Conservation (phyloP, 2,888 invertebrate species). For the Neocrepidodera transversa region DNA sequence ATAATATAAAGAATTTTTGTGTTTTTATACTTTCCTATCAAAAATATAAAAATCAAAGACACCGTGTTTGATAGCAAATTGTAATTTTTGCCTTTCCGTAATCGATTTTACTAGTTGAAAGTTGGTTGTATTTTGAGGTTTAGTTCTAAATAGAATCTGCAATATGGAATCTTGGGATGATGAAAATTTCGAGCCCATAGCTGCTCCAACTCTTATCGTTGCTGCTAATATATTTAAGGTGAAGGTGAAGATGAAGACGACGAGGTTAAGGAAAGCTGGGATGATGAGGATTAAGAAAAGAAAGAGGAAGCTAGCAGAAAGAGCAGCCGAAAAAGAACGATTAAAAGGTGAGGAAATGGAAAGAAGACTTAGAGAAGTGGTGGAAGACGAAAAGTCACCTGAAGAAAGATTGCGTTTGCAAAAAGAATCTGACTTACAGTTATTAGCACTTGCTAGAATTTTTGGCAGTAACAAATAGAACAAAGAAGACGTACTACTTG, state of each 20-base stretch:
- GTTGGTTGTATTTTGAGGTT: slow-evolving; percentile 43
- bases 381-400: slow-evolving; percentile 72
- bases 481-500: slow-evolving; percentile 59
- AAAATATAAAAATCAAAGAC: slow-evolving; percentile 46
- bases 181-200: slow-evolving; percentile 71
- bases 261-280: slow-evolving; percentile 92
- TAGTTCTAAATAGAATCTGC: slow-evolving; percentile 44
- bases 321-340: too few species aligned
- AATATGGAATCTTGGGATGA: slow-evolving; percentile 65
- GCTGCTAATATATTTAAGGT: slow-evolving; percentile 75
- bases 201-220: slow-evolving; percentile 65
- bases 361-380: slow-evolving; percentile 64
- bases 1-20: slow-evolving; percentile 38
- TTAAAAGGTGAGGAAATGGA: slow-evolving; percentile 63
- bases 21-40: slow-evolving; percentile 41
- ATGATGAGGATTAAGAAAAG: slow-evolving; percentile 86
- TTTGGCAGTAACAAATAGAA: slow-evolving; percentile 68
- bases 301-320: slow-evolving; percentile 75
- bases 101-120: slow-evolving; percentile 27
- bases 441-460: slow-evolving; percentile 89
- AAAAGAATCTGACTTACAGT: slow-evolving; percentile 85
- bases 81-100: slow-evolving; percentile 22
- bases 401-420: slow-evolving; percentile 80
- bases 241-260: slow-evolving; percentile 90
- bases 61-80: slow-evolving; percentile 47